These are phyloP conservation scores for Pinctada fucata DNA, from an alignment of 2,888 invertebrate species.

Conservation along the genomic window DNA sequence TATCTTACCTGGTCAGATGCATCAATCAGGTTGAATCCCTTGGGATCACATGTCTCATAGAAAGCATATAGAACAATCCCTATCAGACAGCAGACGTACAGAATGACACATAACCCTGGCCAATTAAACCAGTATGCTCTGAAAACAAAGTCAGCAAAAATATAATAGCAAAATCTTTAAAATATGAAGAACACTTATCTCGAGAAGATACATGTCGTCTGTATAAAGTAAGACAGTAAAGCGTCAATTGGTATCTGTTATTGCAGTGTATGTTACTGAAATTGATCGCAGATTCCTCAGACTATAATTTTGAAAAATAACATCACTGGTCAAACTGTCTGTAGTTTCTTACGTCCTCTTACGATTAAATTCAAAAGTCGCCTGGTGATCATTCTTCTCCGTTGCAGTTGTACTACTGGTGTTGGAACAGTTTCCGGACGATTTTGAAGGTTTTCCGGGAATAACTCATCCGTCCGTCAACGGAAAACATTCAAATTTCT, in stretches of 20 bases:
- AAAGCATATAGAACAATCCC: constrained; percentile 91
- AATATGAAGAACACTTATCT: neutral
- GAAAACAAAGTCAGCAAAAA: constrained; percentile 38
- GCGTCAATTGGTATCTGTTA: too few species aligned
- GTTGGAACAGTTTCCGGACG: too few species aligned
- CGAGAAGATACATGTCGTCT: too few species aligned
- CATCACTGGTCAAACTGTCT: neutral
- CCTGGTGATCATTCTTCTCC: neutral
- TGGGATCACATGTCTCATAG: constrained; percentile 91
- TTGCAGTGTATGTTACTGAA: too few species aligned
- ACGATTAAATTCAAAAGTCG: neutral
- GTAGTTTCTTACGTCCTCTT: neutral
- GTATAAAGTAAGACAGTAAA: too few species aligned
- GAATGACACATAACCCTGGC: constrained; percentile 86
- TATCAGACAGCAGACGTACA: constrained; percentile 91
- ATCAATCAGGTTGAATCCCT: constrained; percentile 82
- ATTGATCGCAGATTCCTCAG: too few species aligned
- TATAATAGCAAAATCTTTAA: neutral
- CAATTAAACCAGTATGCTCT: constrained; percentile 87
- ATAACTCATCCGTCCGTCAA: too few species aligned
- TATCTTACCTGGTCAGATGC: constrained; percentile 77
- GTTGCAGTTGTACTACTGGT: too few species aligned
- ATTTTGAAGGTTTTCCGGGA: too few species aligned
- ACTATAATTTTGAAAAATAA: too few species aligned
- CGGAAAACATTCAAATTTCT: too few species aligned